Base-by-base conservation (phyloP, 2,797 vertebrate genomes). In the Smutsia temminckii region DNA sequence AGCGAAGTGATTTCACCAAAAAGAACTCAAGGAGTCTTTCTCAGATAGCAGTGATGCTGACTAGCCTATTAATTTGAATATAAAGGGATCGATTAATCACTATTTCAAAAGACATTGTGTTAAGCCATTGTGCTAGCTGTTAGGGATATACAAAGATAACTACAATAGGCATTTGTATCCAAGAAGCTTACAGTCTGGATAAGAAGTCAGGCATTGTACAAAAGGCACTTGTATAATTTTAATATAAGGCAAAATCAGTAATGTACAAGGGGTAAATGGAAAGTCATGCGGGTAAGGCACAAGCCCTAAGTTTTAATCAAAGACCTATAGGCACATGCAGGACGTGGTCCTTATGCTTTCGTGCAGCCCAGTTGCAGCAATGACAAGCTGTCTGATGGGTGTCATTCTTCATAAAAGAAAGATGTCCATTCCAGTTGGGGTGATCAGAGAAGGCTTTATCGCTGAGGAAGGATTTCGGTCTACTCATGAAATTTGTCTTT, bases 31-130 rank as follows among this genome's bases (percentile, higher is more conserved):
- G 42, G 37, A 18, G 27, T 69, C 5, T 32, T 69, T 91, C 25
- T 89, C 46, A 21, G 40, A 25, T 10, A 92, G n/a, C 51, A 66
- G 2, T n/a, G 71, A 89, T 40, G 87, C 49, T 34, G 34, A 59
- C 6, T 21, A 17, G 64, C 32, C 8, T 37, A 40, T 40, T 42
- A 37, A 69, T 86, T 74, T 94, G 66, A 92, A 51, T 92, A 83
- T 55, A 63, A 83, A 94, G 23, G 34, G 63, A 83, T 86, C 37
- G 16, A 49, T 78, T 89, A 69, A 90, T 81, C 27, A 77, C 23
- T 93, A 93, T 94, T 77, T 95, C 57, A 34, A 72, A 78, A 61
- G 32, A 49, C 57, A 40, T 57, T 55, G 79, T 57, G 21, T 84
- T 64, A 74, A 89, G 64, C 23, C 51, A 42, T 17, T 64, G 5